phyloP scores from a whole-genome alignment of 2,113 vertebrate genomes.

The Thalassoma bifasciatum region DNA sequence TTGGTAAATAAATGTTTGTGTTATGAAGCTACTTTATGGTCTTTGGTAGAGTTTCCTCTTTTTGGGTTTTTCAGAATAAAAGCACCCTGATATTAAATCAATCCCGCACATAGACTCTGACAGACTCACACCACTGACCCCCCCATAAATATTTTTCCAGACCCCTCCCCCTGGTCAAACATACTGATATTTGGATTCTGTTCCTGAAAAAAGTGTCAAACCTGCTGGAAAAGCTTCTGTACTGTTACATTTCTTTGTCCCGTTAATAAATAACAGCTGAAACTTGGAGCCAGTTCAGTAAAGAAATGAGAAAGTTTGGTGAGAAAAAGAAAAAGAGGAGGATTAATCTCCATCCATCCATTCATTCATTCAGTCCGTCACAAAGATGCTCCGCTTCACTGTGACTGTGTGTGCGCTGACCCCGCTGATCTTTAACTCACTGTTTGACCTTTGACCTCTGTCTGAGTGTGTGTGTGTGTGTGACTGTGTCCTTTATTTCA shows the following conservation, averaged over 20 bases:
- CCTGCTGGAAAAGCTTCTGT: background rate
- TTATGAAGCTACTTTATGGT: too few relatives aligned
- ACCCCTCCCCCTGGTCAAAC: too few relatives aligned
- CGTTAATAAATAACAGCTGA: background rate
- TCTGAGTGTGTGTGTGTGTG: background rate
- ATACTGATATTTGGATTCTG: too few relatives aligned
- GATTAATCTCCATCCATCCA: constrained; percentile 32
- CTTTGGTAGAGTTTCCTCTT: too few relatives aligned
- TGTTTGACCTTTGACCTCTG: constrained; percentile 51
- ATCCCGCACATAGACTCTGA: too few relatives aligned
- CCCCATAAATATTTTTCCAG: too few relatives aligned
- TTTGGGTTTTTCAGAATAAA: too few relatives aligned
- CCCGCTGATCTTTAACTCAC: constrained; percentile 61
- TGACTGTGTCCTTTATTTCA: too few relatives aligned
- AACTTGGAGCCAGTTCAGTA: background rate
- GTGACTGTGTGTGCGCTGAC: constrained; percentile 6
- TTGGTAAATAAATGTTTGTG: too few relatives aligned
- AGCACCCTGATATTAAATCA: too few relatives aligned
- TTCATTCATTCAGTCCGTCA: background rate
- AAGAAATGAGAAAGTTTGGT: background rate
- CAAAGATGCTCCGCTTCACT: constrained; percentile 11
- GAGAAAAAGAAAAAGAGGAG: background rate
- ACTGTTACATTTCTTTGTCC: background rate
- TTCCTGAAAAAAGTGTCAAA: too few relatives aligned
- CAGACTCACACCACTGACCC: too few relatives aligned